Conservation (phyloP, 2,797 vertebrate species). For the Notolepis coatsorum region DNA sequence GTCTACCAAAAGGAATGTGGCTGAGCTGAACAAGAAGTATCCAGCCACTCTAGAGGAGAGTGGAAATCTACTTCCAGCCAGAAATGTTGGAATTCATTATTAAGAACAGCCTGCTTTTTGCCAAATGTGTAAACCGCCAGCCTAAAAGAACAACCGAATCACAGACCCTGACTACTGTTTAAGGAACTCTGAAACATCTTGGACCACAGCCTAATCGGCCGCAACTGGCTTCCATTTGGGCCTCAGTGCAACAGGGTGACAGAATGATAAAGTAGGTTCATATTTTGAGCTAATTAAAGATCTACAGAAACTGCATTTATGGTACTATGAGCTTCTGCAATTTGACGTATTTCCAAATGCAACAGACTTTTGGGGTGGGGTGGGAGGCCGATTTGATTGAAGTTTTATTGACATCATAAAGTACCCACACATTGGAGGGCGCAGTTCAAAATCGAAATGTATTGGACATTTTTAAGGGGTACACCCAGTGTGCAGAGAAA, state of each 20-base stretch:
- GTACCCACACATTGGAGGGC: too few relatives aligned
- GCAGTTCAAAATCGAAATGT: too few relatives aligned
- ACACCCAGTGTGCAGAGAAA: too few relatives aligned
- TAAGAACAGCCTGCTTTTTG: constrained; percentile 9
- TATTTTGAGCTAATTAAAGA: constrained; percentile 3
- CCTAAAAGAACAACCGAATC: too few relatives aligned
- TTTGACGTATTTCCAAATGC: too few relatives aligned
- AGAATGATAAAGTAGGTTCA: constrained; percentile 20
- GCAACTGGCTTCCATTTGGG: constrained; percentile 18
- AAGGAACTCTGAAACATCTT: constrained; percentile 25
- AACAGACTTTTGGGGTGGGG: too few relatives aligned
- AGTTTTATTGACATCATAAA: too few relatives aligned
- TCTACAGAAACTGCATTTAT: too few relatives aligned
- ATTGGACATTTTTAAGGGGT: too few relatives aligned
- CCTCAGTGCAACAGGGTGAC: constrained; percentile 5
- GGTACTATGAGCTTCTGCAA: too few relatives aligned
- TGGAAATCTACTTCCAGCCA: constrained; percentile 26
- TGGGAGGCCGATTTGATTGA: too few relatives aligned
- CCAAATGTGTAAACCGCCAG: constrained; percentile 30
- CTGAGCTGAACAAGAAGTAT: neutral
- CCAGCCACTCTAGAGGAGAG: constrained; percentile 10
- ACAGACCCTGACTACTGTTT: constrained; percentile 19
- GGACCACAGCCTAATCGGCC: constrained; percentile 24
- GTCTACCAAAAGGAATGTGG: neutral
- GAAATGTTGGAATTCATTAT: constrained; percentile 25